These are phyloP conservation scores for Spodoptera picta DNA, from an alignment of 2,888 invertebrate genomes.

Conservation along the genomic window DNA sequence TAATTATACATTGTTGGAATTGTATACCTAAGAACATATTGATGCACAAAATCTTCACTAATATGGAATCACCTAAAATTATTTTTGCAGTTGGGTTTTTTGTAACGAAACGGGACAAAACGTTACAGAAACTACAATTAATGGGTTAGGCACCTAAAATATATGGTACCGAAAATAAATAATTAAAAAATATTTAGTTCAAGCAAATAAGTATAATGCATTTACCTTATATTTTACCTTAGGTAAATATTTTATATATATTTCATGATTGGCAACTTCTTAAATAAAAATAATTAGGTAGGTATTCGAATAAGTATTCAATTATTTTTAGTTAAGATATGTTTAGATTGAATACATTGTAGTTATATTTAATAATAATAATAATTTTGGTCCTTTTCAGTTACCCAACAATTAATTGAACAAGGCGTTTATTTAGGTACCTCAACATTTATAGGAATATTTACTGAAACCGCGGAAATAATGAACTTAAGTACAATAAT, in stretches of 20 bases:
- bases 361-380: conserved; percentile 45
- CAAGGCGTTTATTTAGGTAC: conserved; percentile 37
- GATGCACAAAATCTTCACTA: conserved; percentile 19
- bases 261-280: conserved; percentile 17
- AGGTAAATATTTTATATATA: too few species aligned
- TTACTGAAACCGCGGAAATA: conserved; percentile 19
- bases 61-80: conserved; percentile 9
- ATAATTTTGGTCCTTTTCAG: conserved; percentile 63
- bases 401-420: conserved; percentile 39
- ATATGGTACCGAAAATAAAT: too few species aligned
- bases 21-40: too few species aligned
- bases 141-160: too few species aligned
- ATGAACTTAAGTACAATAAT: conserved; percentile 6
- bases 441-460: conserved; percentile 14
- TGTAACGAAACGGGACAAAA: too few species aligned
- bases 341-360: conserved; percentile 61
- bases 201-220: too few species aligned
- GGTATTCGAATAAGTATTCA: conserved; percentile 29
- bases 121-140: too few species aligned
- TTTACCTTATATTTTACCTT: too few species aligned
- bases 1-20: too few species aligned
- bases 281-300: conserved; percentile 51
- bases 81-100: background rate
- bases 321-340: conserved; percentile 59
- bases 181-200: too few species aligned